Evolutionary conservation across 2,888 invertebrate genomes (phyloP), one percentile per base, ranked within the genome.

Genomic region (Chouioia cunea): DNA sequence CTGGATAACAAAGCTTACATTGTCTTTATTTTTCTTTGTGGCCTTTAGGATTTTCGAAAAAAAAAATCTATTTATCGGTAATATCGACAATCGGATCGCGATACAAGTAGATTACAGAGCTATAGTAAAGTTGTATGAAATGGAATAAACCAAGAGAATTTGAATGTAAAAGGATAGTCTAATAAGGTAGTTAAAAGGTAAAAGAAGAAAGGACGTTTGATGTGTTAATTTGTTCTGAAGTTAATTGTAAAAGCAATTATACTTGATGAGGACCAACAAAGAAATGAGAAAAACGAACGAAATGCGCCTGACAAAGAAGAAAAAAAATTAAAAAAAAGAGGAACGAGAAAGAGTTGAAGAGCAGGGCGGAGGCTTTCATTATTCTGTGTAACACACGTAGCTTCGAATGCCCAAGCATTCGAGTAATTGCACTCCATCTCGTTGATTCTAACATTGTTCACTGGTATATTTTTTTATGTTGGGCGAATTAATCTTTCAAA

Each of bases 191-290:
- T 10, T 36, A 36, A 36, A 36, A 36, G 4, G 36, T 36, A 36
- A 6, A 36, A 36, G 36, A 36, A 10, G 1, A 36, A 36, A 10
- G 10, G 65, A 70, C 72, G 73, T 74, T 76, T 71, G 76, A 73
- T 76, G 76, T 77, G 79, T 76, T 78, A 78, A 78, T 79, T 76
- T 68, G 52, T 59, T 54, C 73, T 62, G 20, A 72, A 75, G 74
- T 76, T 79, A 75, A 79, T 80, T 79, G 77, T 78, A 80, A 79
- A 79, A 79, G 77, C 76, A 79, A 80, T 80, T 80, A 80, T 75
- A 76, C 75, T 46, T 54, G 59, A 65, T 75, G 77, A 77, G 74
- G 73, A 73, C 76, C 77, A 78, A 79, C 78, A 80, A 78, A 77
- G 74, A 76, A 73, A 73, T 10, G 36, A 36, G 36, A 36, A 36